Evolutionary conservation across 2,888 invertebrate genomes (phyloP), one percentile per base, ranked within the genome.

Genomic region (Drosophila seclusa): DNA sequence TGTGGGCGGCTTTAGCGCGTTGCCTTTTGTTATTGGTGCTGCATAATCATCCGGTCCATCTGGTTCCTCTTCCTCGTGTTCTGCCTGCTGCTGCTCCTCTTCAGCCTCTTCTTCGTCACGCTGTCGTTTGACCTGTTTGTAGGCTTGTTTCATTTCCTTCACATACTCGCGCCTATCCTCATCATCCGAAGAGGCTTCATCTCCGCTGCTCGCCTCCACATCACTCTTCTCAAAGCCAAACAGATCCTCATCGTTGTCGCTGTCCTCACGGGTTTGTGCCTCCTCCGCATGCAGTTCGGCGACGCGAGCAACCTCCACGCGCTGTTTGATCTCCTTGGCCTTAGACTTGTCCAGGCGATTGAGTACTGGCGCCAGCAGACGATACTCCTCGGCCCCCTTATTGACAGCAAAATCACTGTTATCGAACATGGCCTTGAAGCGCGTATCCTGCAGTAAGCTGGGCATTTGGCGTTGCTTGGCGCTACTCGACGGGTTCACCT

Each of bases 401-500:
- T 99, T 97, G 65, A 99, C 96, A 93, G 98, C 96, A 93, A 97
- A 99, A 91, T 98, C 98, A 16, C 98, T 96, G 94, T 99, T 97
- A 84, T 95, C 96, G 93, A 99, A 99, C 91, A 99, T 93, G 2
- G 95, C 96, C 93, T 97, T 96, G 93, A 99, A 99, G 86, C 99
- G 95, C 76, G 96, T 94, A 92, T 99, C 99, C 87, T 96, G 95
- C 67, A 99, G 94, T 18, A 99, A 93, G 90, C 95, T 96, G 1
- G 94, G 94, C 82, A 95, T 95, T 87, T 94, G 95, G 87, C 95
- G 95, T 78, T 94, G 95, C 62, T 94, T 94, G 74, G 94, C 93
- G 45, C 73, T 82, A 53, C 82, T 80, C 0, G 81, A 76, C 21
- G 87, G 77, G 68, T 94, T 94, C 0, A 91, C 90, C 82, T 95